Evolutionary conservation across 2,113 vertebrate species (phyloP).

Genomic region (Rana temporaria): DNA sequence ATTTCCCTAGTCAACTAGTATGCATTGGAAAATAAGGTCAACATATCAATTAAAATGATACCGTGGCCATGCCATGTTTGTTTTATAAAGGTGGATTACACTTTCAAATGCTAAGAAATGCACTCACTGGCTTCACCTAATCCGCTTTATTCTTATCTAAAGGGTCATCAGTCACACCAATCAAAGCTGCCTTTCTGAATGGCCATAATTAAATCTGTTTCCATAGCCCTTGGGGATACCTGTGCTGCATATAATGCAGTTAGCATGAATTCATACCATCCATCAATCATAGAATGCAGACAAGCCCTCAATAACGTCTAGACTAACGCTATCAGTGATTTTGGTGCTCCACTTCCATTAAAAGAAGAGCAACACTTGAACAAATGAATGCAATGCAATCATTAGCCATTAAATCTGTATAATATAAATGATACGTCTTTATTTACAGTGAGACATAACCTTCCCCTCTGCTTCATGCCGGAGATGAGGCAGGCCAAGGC

Average conservation of each 20-base stretch:
- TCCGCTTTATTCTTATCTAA: not conserved
- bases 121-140: not conserved
- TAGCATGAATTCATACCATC: not conserved
- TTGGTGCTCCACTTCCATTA: not conserved
- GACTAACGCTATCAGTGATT: not conserved
- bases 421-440: too few relatives aligned
- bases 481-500: too few relatives aligned
- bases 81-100: too few relatives aligned
- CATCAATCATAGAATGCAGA: conserved; percentile 19
- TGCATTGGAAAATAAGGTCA: too few relatives aligned
- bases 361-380: not conserved
- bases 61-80: too few relatives aligned
- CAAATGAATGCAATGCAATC: too few relatives aligned
- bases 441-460: too few relatives aligned
- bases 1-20: too few relatives aligned
- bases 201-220: conserved; percentile 23
- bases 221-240: conserved; percentile 14
- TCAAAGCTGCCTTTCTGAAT: conserved; percentile 2
- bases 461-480: too few relatives aligned
- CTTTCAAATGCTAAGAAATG: too few relatives aligned
- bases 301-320: not conserved
- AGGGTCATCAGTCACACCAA: conserved; percentile 17
- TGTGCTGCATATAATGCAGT: conserved; percentile 13
- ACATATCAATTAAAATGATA: too few relatives aligned
- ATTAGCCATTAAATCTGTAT: too few relatives aligned